Percentiles rank a stretch among this genome's conserved stretches.
These are phyloP conservation scores for Acronicta leporina DNA, from an alignment of 2,888 invertebrate genomes.

Conservation along the genomic window DNA sequence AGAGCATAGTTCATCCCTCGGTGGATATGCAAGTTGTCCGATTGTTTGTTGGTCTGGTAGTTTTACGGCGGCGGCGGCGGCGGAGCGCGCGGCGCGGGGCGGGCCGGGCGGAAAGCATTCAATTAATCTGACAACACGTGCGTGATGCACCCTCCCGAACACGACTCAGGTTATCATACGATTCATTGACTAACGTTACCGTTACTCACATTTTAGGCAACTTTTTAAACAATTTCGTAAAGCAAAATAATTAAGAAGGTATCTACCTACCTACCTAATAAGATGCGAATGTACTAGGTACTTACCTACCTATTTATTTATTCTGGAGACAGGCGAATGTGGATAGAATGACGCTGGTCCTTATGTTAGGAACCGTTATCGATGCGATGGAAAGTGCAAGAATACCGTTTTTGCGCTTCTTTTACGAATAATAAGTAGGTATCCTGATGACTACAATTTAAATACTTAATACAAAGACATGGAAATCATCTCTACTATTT, in stretches of 20 bases:
- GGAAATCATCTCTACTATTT: too few species aligned
- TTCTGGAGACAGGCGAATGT: too few species aligned
- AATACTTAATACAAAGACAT: too few species aligned
- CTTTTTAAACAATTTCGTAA: conserved; percentile 33
- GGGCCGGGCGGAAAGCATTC: conserved; percentile 72
- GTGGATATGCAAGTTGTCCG: conserved; percentile 57
- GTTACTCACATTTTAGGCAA: conserved; percentile 38
- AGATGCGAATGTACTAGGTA: too few species aligned
- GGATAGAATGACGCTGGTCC: conserved; percentile 27
- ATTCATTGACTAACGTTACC: conserved; percentile 73
- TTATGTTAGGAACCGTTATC: conserved; percentile 40
- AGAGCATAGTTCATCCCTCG: conserved; percentile 56
- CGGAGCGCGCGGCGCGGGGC: conserved; percentile 52
- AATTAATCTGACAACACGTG: conserved; percentile 86
- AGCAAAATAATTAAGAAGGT: conserved; percentile 20
- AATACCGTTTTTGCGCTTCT: conserved; percentile 37
- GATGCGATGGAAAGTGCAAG: conserved; percentile 41
- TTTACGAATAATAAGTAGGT: conserved; percentile 5
- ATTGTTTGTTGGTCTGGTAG: conserved; percentile 66
- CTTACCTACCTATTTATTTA: neutral
- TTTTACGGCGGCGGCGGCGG: conserved; percentile 55
- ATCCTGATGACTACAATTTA: neutral
- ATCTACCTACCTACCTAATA: too few species aligned
- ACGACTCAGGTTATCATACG: conserved; percentile 72
- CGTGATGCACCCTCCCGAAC: conserved; percentile 76